Evolutionary conservation across 1,140 invertebrate genomes (phyloP), one percentile per base, ranked within the genome.

Genomic region (Myzus persicae): DNA sequence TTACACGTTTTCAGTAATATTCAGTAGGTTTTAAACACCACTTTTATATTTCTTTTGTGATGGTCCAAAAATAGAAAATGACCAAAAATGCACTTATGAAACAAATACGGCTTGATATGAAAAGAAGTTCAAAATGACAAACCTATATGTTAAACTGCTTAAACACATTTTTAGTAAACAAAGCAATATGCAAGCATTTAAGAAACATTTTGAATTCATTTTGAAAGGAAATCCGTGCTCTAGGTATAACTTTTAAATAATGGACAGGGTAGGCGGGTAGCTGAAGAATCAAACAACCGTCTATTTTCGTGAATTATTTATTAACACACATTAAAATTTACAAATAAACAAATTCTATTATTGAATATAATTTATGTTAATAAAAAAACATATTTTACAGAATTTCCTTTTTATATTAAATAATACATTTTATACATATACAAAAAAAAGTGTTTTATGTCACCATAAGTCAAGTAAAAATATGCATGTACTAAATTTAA

Each of bases 401-500:
- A 82, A 82, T 67, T 67, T 1, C 5, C 14, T 67, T n/a, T 82
- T 22, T 40, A 5, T 6, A 82, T 82, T 24, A 8, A 82, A 82
- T 38, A 82, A 38, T 82, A 82, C 9, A 82, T 82, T 59, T 59
- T 31, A 59, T 14, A 59, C 11, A 8, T 5, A 76, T 18, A 51
- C 0, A 67, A 67, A 76, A 67, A n/a, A 26, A 54, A 24, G 18
- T 4, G 18, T n/a, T 76, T 76, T 76, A 76, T 76, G 31, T 76
- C 59, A 76, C 59, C 59, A 76, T 76, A 76, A 76, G 59, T 76
- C 31, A 76, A 11, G 14, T n/a, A 76, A 76, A 76, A 76, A 76
- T 76, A 76, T 76, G 59, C n/a, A n/a, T 76, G 59, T 76, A n/a
- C 31, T 76, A 76, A 76, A 76, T 76, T 76, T 76, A 76, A 76